Percentiles rank a stretch among this genome's conserved stretches.
Conservation (phyloP, 2,797 vertebrate species). For the Lagocephalus sceleratus region DNA sequence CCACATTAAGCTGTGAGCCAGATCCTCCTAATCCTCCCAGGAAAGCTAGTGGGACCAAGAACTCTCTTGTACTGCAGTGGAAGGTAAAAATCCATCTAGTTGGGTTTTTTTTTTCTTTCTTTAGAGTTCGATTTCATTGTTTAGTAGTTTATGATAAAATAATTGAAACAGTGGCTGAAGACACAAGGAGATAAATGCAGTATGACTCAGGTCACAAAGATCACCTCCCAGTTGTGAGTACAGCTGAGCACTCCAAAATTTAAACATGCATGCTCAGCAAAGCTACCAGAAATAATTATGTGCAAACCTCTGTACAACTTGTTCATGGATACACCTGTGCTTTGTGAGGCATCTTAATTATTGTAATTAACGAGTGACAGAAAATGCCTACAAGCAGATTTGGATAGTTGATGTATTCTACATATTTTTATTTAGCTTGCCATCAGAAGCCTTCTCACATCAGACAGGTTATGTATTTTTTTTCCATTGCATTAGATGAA, state of each 20-base stretch:
- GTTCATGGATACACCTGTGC: not conserved
- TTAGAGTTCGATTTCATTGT: too few species aligned
- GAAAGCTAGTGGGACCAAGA: conserved; percentile 93
- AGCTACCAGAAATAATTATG: conserved; percentile 9
- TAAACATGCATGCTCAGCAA: conserved; percentile 13
- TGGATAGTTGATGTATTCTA: not conserved
- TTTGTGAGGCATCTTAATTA: conserved; percentile 6
- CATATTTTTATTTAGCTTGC: too few species aligned
- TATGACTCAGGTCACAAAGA: conserved; percentile 1
- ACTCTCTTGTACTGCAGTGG: conserved; percentile 90
- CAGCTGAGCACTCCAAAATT: not conserved
- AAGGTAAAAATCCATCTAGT: conserved; percentile 78
- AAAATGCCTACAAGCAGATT: not conserved
- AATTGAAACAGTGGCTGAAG: too few species aligned
- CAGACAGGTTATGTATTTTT: too few species aligned
- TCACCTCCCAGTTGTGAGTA: conserved; percentile 14
- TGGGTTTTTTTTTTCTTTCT: too few species aligned
- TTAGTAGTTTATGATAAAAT: too few species aligned
- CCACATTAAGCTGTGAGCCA: conserved; percentile 90
- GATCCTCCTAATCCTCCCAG: conserved; percentile 87
- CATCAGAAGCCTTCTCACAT: too few species aligned
- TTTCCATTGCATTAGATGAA: not conserved
- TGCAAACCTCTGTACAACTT: conserved; percentile 9
- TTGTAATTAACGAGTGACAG: conserved; percentile 1
- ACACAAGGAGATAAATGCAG: not conserved